Evolutionary conservation across 2,797 vertebrate genomes (phyloP), one percentile per base, ranked within the genome.

Genomic region (Arctocebus calabarensis): DNA sequence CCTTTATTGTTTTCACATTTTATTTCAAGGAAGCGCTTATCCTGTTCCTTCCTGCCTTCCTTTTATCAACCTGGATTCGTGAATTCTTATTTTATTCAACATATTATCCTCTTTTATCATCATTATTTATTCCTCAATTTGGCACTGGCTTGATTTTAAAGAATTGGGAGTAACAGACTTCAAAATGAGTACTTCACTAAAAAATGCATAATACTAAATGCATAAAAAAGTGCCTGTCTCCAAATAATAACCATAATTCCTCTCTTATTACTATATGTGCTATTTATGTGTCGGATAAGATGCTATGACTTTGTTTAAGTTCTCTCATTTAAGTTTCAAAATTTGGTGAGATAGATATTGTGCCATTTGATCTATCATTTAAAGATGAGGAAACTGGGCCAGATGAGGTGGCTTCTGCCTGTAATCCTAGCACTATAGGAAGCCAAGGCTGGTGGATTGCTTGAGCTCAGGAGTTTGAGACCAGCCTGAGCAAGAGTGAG

Each of bases 1-100:
- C 45, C 85, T 55, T 84, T 94, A 92, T n/a, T 83, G 55, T 83
- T 96, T 96, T 97, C 29, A 85, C n/a, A 87, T 78, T 92, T 75
- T 77, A 89, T 45, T 82, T 5, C 19, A 91, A 52, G 29, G 34
- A 88, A 88, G 70, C 55, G 11, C 29, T 75, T 66, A 32, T 25
- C 64, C 1, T 12, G 7, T 23, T 68, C 45, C n/a, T 61, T 64
- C 11, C 7, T 32, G 66, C 4, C 13, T 48, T 40, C 32, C 32
- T 62, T 57, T 32, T 32, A 34, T 81, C 19, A 66, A 29, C 57
- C 71, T 79, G 59, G 14, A 92, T 29, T 92, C 57, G 23, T 88
- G 73, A 87, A 92, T 92, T 90, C 82, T 88, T 79, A 88, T 61
- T 81, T 87, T 90, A 91, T 48, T 86, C 64, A 71, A n/a, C 77